Conservation (phyloP, 1,140 invertebrate species). For the Dinoponera quadriceps region DNA sequence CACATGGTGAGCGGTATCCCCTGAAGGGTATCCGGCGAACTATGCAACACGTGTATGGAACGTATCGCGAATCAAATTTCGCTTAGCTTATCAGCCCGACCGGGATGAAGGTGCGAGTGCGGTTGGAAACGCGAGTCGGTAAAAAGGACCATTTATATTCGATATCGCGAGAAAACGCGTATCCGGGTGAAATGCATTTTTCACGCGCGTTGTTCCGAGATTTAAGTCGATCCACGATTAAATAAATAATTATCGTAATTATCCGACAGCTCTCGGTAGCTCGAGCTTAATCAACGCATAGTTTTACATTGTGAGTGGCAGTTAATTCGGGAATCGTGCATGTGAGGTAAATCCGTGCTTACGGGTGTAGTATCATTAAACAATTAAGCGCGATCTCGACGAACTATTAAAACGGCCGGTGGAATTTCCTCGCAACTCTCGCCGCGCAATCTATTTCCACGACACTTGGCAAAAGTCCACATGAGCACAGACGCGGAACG, state of each 20-base stretch:
- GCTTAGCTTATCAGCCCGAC: neutral
- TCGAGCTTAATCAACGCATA: slow-evolving; percentile 1
- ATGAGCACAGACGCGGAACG: neutral
- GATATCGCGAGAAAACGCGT: neutral
- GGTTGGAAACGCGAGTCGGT: neutral
- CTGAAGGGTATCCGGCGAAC: neutral
- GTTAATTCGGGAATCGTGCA: neutral
- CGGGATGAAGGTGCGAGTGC: neutral
- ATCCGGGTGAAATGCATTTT: neutral
- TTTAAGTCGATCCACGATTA: slow-evolving; percentile 1
- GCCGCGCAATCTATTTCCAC: neutral
- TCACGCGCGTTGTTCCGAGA: neutral
- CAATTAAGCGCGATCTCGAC: slow-evolving; percentile 15
- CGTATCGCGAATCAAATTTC: slow-evolving; percentile 3
- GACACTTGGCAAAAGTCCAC: neutral
- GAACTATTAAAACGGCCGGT: neutral
- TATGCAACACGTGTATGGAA: neutral
- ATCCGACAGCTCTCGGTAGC: neutral
- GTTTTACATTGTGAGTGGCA: neutral
- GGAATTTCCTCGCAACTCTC: neutral
- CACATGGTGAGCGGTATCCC: neutral
- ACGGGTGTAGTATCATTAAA: neutral
- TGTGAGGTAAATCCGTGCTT: neutral
- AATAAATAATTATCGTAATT: neutral
- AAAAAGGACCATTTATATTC: neutral